Base-by-base conservation (phyloP, 1,140 invertebrate genomes). In the Bombus breviceps region DNA sequence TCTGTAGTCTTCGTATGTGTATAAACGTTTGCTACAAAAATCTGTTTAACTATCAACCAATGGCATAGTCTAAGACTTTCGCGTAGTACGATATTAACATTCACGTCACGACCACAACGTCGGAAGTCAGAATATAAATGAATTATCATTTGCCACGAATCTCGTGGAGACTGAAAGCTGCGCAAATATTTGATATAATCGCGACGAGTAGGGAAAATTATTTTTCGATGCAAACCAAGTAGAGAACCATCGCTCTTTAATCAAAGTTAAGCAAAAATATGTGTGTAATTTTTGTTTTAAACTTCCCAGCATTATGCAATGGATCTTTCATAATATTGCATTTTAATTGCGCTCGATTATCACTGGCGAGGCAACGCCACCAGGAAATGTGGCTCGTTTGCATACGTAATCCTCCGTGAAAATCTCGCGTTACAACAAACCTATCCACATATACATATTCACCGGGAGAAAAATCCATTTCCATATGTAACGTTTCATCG, bases 311-410 rank as follows among this genome's bases (percentile, higher is more conserved):
- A 34, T 78, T 32, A 22, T 12, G 57, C 43, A 15, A 13, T 43
- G 57, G 47, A 25, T 64, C 68, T 81, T 81, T 88, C 81, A 28
- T 41, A 57, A 85, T 41, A 82, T 87, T 75, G 68, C 37, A 57
- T 86, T 88, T 88, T 81, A 71, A 77, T 71, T 76, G 28, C 12
- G 18, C 62, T 41, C 77, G 77, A 80, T 88, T 80, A 84, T 88
- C 79, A 62, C 64, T 66, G 13, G 71, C 57, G 37, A 32, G 59
- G 37, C 62, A 59, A 6, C 47, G 18, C 28, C 64, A 69, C 15
- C 39, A 22, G 22, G 41, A 81, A 89, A 81, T 59, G 66, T 34
- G 59, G n/a, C 59, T 77, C 82, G 71, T 86, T 88, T 85, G 75
- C 87, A 37, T 73, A 41, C 32, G 18, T 66, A 76, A 66, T 43